phyloP scores from a whole-genome alignment of 2,888 invertebrate species.

The Dolichomitus sp. region DNA sequence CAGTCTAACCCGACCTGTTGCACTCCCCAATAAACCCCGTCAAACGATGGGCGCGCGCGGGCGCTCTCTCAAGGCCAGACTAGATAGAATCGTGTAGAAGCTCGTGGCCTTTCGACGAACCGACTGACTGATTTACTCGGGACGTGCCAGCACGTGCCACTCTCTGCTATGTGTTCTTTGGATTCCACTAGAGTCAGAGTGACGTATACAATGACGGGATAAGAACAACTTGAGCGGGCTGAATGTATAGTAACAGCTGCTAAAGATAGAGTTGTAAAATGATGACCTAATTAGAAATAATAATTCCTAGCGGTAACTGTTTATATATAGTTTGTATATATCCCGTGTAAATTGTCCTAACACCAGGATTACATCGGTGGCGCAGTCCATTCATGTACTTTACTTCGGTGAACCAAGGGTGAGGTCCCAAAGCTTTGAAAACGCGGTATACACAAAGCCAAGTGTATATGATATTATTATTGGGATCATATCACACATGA shows the following conservation, averaged over 20 bases:
- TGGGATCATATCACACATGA: no score
- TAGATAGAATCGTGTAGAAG: constrained; percentile 83
- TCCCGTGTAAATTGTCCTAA: no score
- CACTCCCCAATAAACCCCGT: constrained; percentile 84
- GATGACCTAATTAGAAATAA: not conserved
- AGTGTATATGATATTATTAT: no score
- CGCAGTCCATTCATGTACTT: no score
- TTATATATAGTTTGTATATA: no score
- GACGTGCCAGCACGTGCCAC: constrained; percentile 64
- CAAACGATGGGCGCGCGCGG: constrained; percentile 78
- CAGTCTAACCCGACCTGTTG: constrained; percentile 85
- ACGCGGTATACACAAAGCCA: no score
- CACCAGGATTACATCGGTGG: no score
- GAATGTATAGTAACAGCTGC: not conserved
- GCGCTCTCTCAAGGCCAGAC: constrained; percentile 48
- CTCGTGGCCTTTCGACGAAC: constrained; percentile 77
- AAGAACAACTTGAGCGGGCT: not conserved
- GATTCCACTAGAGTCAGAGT: constrained; percentile 12
- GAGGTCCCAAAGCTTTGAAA: no score
- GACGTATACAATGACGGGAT: constrained; percentile 13
- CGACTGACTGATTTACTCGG: constrained; percentile 73
- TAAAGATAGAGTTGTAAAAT: not conserved
- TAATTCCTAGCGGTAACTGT: no score
- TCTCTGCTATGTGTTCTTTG: constrained; percentile 37
- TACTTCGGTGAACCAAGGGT: no score